These are phyloP conservation scores for Phrynocephalus versicolor DNA, from an alignment of 2,113 vertebrate species.

Conservation along the genomic window DNA sequence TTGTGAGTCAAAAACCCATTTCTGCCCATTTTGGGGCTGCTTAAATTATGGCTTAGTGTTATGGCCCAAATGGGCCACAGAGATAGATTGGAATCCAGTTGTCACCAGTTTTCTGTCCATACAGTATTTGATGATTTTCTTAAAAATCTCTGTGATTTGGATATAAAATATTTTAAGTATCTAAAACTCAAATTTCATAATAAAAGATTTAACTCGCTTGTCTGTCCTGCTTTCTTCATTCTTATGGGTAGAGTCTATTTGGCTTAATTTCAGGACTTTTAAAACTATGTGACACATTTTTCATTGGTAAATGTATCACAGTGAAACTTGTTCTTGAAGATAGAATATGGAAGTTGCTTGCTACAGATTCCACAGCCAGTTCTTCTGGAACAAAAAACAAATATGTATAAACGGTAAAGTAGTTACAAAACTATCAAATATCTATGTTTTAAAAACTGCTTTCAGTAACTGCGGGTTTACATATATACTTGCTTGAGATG, in stretches of 20 bases:
- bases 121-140: constrained; percentile 51
- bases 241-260: constrained; percentile 20
- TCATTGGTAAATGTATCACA: background rate
- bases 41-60: background rate
- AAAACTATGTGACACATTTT: background rate
- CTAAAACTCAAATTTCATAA: constrained; percentile 74
- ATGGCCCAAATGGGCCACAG: background rate
- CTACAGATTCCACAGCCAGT: background rate
- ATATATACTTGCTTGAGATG: no score
- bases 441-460: no score
- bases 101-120: constrained; percentile 66
- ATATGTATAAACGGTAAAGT: no score
- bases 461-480: no score
- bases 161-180: constrained; percentile 76
- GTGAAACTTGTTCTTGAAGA: background rate
- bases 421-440: no score
- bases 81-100: constrained; percentile 37
- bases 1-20: background rate
- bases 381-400: background rate
- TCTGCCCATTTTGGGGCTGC: background rate
- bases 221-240: constrained; percentile 11
- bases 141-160: constrained; percentile 66
- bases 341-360: background rate
- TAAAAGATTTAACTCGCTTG: constrained; percentile 65
- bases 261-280: constrained; percentile 19